Evolutionary conservation across 2,888 invertebrate genomes (phyloP).

Genomic region (Agriopis marginaria): DNA sequence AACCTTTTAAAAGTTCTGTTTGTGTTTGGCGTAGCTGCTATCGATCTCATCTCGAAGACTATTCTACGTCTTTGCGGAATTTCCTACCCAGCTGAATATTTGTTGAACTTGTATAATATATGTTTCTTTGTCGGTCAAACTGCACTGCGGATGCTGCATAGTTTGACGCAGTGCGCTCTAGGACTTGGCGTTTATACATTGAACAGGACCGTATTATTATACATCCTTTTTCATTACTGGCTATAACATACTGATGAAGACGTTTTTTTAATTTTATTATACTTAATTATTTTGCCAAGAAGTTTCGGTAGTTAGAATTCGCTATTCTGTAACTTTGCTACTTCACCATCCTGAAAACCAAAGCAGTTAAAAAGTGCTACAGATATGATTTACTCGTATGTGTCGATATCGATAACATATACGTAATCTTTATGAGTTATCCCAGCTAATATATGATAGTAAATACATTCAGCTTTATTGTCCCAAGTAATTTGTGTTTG

Average conservation of each 20-base stretch:
- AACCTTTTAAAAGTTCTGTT: conserved; percentile 10
- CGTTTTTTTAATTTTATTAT: neutral
- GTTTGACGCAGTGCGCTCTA: conserved; percentile 26
- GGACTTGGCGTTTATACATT: conserved; percentile 6
- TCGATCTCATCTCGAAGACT: conserved; percentile 22
- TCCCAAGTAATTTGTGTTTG: conserved; percentile 48
- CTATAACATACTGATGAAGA: neutral
- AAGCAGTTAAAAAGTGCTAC: neutral
- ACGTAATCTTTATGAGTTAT: conserved; percentile 11
- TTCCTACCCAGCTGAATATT: conserved; percentile 4
- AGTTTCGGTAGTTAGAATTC: neutral
- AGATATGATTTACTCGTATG: conserved; percentile 1
- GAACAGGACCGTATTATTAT: neutral
- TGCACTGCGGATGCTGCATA: conserved; percentile 36
- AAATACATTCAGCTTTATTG: conserved; percentile 31
- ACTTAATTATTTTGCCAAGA: neutral
- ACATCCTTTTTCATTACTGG: neutral
- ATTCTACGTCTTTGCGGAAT: conserved; percentile 3
- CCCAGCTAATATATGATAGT: conserved; percentile 14
- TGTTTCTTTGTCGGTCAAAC: conserved; percentile 2
- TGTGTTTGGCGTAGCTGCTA: conserved; percentile 15
- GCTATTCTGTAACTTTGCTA: neutral
- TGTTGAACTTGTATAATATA: neutral
- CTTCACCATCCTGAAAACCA: neutral
- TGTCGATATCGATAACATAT: neutral